Conservation (phyloP, 1,140 invertebrate genomes). For the Hetaerina americana region DNA sequence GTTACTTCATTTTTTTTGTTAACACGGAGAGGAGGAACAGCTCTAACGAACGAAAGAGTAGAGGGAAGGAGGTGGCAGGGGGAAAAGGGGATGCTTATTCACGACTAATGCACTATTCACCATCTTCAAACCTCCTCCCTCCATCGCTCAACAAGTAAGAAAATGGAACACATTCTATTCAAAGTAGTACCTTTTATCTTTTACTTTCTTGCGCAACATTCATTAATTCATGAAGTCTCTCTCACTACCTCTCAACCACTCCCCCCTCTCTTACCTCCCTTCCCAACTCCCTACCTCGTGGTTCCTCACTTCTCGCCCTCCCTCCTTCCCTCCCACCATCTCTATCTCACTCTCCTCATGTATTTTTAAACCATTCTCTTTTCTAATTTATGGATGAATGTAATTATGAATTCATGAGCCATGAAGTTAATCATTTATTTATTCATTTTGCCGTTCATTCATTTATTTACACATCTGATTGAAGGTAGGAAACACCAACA, state of each 20-base stretch:
- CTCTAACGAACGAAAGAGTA: not conserved
- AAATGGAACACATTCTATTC: not conserved
- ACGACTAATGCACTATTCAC: not conserved
- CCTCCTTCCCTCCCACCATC: too few species aligned
- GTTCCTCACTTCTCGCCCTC: too few species aligned
- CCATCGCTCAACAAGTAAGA: not conserved
- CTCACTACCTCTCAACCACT: too few species aligned
- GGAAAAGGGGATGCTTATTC: not conserved
- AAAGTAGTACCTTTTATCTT: not conserved
- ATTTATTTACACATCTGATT: conserved; percentile 1
- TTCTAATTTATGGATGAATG: not conserved
- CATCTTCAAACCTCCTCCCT: too few species aligned
- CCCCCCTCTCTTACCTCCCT: too few species aligned
- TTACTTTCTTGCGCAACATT: not conserved
- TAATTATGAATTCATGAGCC: not conserved
- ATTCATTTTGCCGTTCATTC: not conserved
- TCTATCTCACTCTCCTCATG: not conserved
- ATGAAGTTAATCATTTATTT: not conserved
- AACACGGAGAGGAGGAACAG: not conserved
- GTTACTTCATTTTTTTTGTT: not conserved
- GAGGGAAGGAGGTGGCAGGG: too few species aligned
- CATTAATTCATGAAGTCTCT: not conserved
- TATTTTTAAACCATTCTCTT: conserved; percentile 1
- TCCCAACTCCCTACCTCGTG: too few species aligned
- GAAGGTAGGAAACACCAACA: not conserved